phyloP scores from a whole-genome alignment of 2,113 vertebrate genomes.

The Junco hyemalis region DNA sequence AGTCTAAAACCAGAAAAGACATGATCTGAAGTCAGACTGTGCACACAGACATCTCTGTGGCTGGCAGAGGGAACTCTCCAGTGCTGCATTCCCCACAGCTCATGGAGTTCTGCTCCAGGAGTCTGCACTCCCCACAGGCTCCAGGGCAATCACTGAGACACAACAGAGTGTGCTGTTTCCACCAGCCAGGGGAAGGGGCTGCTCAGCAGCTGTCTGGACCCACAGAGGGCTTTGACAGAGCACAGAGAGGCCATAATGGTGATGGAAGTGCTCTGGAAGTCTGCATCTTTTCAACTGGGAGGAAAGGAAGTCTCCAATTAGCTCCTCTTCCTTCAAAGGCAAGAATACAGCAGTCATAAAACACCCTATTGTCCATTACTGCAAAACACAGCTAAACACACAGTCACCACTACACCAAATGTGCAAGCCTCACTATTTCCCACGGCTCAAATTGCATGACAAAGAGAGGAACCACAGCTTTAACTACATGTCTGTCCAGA shows the following conservation, averaged over 20 bases:
- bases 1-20: background rate
- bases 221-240: background rate
- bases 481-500: background rate
- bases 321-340: background rate
- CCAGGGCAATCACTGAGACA: accelerated
- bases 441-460: background rate
- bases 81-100: no score
- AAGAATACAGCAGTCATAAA: background rate
- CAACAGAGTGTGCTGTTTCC: background rate
- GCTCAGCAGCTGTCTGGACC: background rate
- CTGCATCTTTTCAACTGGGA: background rate
- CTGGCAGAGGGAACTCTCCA: background rate
- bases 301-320: background rate
- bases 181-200: background rate
- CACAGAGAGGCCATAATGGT: background rate
- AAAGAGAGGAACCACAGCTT: background rate
- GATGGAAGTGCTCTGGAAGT: background rate
- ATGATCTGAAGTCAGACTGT: background rate
- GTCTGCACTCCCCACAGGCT: background rate
- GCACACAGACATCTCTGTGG: background rate
- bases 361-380: background rate
- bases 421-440: background rate
- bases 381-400: background rate
- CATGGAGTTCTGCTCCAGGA: background rate
- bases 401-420: background rate